These are phyloP conservation scores for Psix sp. DNA, from an alignment of 1,140 invertebrate species.

Conservation along the genomic window DNA sequence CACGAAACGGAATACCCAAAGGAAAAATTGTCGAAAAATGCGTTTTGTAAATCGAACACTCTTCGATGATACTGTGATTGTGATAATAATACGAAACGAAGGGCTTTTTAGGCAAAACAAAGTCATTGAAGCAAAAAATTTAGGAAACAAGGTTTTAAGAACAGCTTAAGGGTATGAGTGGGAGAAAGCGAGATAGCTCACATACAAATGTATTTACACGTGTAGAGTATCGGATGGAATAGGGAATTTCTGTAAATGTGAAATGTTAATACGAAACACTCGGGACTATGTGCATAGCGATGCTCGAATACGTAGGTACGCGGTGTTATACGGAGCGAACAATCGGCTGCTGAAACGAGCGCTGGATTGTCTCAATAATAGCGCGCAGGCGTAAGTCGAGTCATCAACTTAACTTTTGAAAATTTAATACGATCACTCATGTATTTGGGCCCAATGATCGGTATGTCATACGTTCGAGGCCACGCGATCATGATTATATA, in stretches of 20 bases:
- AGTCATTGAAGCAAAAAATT: constrained; percentile 32
- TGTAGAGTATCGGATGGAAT: constrained; percentile 53
- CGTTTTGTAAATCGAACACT: constrained; percentile 50
- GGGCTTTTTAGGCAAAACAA: constrained; percentile 53
- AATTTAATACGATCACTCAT: constrained; percentile 64
- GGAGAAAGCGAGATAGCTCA: constrained; percentile 40
- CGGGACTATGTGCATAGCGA: constrained; percentile 67
- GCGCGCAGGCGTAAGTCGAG: constrained; percentile 64
- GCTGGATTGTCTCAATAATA: constrained; percentile 48
- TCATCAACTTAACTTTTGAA: constrained; percentile 58
- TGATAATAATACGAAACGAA: constrained; percentile 59
- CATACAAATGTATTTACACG: constrained; percentile 50
- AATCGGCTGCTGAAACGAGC: constrained; percentile 20
- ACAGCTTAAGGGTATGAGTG: constrained; percentile 40
- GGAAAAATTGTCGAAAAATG: constrained; percentile 6
- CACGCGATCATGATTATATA: constrained; percentile 66
- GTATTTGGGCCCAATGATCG: constrained; percentile 66
- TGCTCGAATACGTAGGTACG: constrained; percentile 59
- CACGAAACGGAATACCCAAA: constrained; percentile 21
- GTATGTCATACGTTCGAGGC: constrained; percentile 68
- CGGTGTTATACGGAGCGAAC: constrained; percentile 35
- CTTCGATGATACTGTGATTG: constrained; percentile 60
- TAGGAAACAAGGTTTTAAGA: constrained; percentile 18
- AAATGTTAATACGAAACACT: constrained; percentile 67
- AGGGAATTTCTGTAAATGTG: constrained; percentile 67